Conservation (phyloP, 35 echinoderm and acorn worm species). For the Anneissia japonica region DNA sequence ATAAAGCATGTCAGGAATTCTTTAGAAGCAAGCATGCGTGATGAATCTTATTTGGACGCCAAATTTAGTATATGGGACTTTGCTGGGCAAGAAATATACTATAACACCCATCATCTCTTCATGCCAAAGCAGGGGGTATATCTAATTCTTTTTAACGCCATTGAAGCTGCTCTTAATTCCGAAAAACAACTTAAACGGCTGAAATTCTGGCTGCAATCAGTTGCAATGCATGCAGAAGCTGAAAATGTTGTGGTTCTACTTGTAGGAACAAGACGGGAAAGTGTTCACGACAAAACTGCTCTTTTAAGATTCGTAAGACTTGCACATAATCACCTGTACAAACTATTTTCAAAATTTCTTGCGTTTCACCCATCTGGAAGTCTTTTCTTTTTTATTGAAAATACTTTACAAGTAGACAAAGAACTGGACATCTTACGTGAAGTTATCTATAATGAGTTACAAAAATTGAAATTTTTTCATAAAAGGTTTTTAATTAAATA, state of each 20-base stretch:
- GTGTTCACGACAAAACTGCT: no score
- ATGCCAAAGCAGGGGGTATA: neutral
- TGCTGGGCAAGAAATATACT: constrained; percentile 1
- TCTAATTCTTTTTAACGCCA: neutral
- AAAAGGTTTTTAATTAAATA: constrained; percentile 20
- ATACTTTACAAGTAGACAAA: neutral
- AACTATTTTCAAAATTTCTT: constrained; percentile 6
- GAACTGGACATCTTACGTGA: neutral
- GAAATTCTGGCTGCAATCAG: neutral
- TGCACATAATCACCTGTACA: neutral
- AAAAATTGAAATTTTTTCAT: constrained; percentile 1
- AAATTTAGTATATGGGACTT: constrained; percentile 11
- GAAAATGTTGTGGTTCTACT: neutral
- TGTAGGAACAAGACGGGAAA: neutral
- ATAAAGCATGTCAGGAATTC: neutral
- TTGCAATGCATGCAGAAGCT: neutral
- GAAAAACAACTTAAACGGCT: neutral
- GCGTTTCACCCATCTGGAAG: neutral
- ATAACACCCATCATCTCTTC: neutral
- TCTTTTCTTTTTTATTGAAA: constrained; percentile 22
- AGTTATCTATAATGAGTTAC: constrained; percentile 2
- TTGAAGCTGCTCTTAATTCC: neutral
- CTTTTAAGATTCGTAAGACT: neutral
- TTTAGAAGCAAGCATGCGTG: neutral
- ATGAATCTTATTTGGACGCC: neutral